These are phyloP conservation scores for Thamnophis elegans DNA, from an alignment of 2,797 vertebrate genomes.

Conservation along the genomic window DNA sequence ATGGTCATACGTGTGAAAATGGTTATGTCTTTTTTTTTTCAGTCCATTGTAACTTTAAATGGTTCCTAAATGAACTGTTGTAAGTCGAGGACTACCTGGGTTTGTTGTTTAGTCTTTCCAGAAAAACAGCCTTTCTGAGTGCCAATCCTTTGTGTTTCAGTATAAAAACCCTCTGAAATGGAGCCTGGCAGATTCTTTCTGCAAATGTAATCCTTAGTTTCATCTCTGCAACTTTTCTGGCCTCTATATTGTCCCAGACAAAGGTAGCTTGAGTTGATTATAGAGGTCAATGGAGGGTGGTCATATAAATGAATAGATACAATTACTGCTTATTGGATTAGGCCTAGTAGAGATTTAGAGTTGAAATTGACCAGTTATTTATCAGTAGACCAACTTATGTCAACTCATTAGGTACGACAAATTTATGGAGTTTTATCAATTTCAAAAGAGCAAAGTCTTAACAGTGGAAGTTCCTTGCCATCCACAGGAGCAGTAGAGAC, in stretches of 20 bases:
- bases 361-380: not conserved
- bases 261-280: not conserved
- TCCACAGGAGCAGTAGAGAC: not conserved
- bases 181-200: not conserved
- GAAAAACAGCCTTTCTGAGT: not conserved
- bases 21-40: not conserved
- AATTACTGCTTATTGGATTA: not conserved
- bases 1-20: not conserved
- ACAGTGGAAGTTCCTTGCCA: not conserved
- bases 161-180: not conserved
- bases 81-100: too few relatives aligned
- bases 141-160: not conserved
- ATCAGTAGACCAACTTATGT: not conserved
- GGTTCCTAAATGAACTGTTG: too few relatives aligned
- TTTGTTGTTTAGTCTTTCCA: not conserved
- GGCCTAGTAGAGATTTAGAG: not conserved
- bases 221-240: not conserved
- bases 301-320: not conserved
- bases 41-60: not conserved
- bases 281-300: not conserved
- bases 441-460: not conserved
- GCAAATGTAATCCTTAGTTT: not conserved
- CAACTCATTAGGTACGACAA: not conserved
- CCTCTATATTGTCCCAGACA: not conserved
- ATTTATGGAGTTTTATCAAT: not conserved